Evolutionary conservation across 2,888 invertebrate genomes (phyloP).

Genomic region (Drosophila fungiperda): DNA sequence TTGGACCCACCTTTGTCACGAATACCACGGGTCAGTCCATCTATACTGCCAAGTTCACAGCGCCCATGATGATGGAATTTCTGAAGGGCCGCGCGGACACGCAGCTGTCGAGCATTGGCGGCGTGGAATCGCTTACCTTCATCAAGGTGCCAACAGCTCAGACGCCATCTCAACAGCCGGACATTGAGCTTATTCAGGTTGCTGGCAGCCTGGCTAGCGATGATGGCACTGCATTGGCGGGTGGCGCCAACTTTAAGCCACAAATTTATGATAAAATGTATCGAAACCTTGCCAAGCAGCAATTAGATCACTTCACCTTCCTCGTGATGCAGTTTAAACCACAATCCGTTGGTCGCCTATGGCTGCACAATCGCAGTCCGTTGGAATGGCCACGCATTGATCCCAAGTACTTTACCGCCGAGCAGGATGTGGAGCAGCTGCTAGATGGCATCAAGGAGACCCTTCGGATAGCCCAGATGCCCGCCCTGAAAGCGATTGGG

Average conservation of each 20-base stretch:
- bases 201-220: slow-evolving; percentile 89
- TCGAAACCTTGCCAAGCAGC: slow-evolving; percentile 85
- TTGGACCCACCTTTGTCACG: slow-evolving; percentile 83
- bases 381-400: slow-evolving; percentile 87
- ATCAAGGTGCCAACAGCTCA: slow-evolving; percentile 87
- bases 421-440: slow-evolving; percentile 86
- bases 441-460: slow-evolving; percentile 88
- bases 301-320: slow-evolving; percentile 87
- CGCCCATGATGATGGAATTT: slow-evolving; percentile 61
- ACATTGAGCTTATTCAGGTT: slow-evolving; percentile 88
- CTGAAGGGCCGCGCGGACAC: slow-evolving; percentile 83
- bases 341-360: slow-evolving; percentile 89
- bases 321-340: slow-evolving; percentile 91
- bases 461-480: slow-evolving; percentile 87
- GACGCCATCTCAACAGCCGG: slow-evolving; percentile 88
- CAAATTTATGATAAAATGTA: slow-evolving; percentile 87
- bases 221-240: slow-evolving; percentile 86
- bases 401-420: slow-evolving; percentile 87
- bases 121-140: slow-evolving; percentile 89
- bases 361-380: slow-evolving; percentile 88
- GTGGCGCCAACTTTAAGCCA: slow-evolving; percentile 87
- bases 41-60: slow-evolving; percentile 45
- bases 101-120: slow-evolving; percentile 86
- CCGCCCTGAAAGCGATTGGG: slow-evolving; percentile 87
- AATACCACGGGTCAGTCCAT: slow-evolving; percentile 81